Evolutionary conservation across 2,797 vertebrate genomes (phyloP).

Genomic region (Chiroxiphia lanceolata): DNA sequence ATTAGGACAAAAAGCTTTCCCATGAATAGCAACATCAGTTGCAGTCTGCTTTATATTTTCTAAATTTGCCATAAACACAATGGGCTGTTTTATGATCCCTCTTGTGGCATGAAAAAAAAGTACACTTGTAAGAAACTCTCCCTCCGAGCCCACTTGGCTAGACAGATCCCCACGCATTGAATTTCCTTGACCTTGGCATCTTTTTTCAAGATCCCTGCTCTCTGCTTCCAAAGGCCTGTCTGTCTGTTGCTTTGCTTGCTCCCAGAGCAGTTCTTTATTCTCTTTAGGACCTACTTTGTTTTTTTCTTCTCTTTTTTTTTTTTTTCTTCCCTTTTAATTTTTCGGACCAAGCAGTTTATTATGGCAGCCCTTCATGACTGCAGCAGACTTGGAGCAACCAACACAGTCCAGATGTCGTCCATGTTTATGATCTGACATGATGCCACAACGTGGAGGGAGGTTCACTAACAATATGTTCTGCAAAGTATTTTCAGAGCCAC

Average conservation of each 20-base stretch:
- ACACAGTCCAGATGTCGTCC: conserved; percentile 24
- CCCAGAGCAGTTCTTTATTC: conserved; percentile 17
- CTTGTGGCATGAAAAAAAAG: conserved; percentile 56
- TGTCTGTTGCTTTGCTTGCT: conserved; percentile 18
- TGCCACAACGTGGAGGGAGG: conserved; percentile 53
- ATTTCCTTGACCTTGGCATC: conserved; percentile 47
- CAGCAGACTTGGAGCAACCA: conserved; percentile 54
- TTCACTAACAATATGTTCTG: conserved; percentile 25
- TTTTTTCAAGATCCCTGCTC: not conserved
- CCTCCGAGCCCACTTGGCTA: conserved; percentile 44
- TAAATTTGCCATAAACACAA: conserved; percentile 40
- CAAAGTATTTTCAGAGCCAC: conserved; percentile 40
- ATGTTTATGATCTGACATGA: conserved; percentile 51
- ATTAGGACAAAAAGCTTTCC: not conserved
- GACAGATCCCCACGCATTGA: conserved; percentile 10
- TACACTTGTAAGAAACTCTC: conserved; percentile 27
- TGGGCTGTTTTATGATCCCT: conserved; percentile 65
- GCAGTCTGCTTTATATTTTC: conserved; percentile 6
- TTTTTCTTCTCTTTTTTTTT: not conserved
- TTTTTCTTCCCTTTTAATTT: too few species aligned
- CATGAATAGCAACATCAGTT: conserved; percentile 24
- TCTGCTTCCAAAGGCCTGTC: conserved; percentile 21
- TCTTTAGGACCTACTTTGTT: not conserved
- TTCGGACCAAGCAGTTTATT: not conserved
- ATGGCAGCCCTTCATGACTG: conserved; percentile 34